Conservation (phyloP, 2,113 vertebrate species). For the Pagrus major region DNA sequence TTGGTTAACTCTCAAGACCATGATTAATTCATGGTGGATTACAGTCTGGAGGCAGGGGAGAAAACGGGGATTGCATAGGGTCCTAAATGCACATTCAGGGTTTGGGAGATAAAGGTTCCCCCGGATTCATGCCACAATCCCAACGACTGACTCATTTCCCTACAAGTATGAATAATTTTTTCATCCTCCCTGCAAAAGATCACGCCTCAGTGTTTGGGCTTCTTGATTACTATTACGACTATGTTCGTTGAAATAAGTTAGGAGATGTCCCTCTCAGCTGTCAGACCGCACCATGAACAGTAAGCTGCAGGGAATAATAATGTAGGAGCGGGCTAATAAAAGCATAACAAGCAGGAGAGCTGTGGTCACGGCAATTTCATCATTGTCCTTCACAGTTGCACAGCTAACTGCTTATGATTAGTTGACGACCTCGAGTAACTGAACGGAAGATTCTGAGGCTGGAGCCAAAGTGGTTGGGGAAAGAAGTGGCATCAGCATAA, state of each 20-base stretch:
- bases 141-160: slow-evolving; percentile 50
- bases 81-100: slow-evolving; percentile 75
- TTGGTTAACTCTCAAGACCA: slow-evolving; percentile 85
- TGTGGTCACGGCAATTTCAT: slow-evolving; percentile 64
- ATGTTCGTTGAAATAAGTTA: slow-evolving; percentile 44
- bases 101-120: slow-evolving; percentile 79
- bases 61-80: slow-evolving; percentile 72
- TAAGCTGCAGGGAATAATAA: slow-evolving; percentile 62
- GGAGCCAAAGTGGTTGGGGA: slow-evolving; percentile 8
- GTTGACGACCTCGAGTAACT: slow-evolving; percentile 55
- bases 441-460: slow-evolving; percentile 41
- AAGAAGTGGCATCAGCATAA: slow-evolving; percentile 40
- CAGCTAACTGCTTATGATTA: slow-evolving; percentile 71
- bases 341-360: slow-evolving; percentile 68
- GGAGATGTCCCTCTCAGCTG: slow-evolving; percentile 46
- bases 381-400: slow-evolving; percentile 75
- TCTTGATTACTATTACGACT: slow-evolving; percentile 61
- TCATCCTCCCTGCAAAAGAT: slow-evolving; percentile 48
- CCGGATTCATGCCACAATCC: slow-evolving; percentile 72
- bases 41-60: slow-evolving; percentile 78
- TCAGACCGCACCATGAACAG: slow-evolving; percentile 34
- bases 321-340: slow-evolving; percentile 59
- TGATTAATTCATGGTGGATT: slow-evolving; percentile 88
- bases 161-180: slow-evolving; percentile 64
- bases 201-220: slow-evolving; percentile 54